Evolutionary conservation across 2,888 invertebrate species (phyloP).

Genomic region (Nebria salina): DNA sequence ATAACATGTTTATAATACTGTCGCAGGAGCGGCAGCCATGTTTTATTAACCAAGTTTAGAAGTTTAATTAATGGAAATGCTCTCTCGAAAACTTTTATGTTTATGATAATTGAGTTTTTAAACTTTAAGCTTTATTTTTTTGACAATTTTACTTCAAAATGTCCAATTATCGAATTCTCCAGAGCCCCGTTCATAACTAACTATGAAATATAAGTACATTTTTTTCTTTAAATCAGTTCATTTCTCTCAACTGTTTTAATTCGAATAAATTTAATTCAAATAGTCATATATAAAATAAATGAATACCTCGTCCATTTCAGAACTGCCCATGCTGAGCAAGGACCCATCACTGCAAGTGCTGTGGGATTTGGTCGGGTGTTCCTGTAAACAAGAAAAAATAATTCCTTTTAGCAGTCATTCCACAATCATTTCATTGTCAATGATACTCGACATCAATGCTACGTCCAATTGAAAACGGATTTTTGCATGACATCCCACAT

Average conservation of each 20-base stretch:
- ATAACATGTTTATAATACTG: not conserved
- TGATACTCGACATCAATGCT: not conserved
- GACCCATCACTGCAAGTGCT: slow-evolving; percentile 78
- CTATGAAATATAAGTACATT: no score
- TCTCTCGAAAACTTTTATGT: no score
- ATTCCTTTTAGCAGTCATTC: not conserved
- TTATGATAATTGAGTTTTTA: no score
- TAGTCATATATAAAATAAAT: slow-evolving; percentile 25
- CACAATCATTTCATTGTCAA: not conserved
- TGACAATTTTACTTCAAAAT: not conserved
- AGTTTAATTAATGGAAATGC: no score
- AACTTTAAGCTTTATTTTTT: not conserved
- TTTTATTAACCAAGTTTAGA: no score
- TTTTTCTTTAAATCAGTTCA: no score
- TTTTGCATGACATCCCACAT: not conserved
- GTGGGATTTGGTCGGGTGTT: slow-evolving; percentile 63
- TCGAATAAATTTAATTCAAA: no score
- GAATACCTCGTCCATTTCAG: slow-evolving; percentile 75
- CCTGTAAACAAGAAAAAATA: slow-evolving; percentile 57
- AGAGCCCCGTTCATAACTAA: no score
- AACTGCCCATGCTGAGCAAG: slow-evolving; percentile 82
- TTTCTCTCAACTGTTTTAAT: no score
- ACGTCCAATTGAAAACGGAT: slow-evolving; percentile 6
- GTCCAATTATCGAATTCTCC: not conserved
- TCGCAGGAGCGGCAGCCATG: no score